Evolutionary conservation across 1,140 invertebrate genomes (phyloP).

Genomic region (Tenebrio molitor): DNA sequence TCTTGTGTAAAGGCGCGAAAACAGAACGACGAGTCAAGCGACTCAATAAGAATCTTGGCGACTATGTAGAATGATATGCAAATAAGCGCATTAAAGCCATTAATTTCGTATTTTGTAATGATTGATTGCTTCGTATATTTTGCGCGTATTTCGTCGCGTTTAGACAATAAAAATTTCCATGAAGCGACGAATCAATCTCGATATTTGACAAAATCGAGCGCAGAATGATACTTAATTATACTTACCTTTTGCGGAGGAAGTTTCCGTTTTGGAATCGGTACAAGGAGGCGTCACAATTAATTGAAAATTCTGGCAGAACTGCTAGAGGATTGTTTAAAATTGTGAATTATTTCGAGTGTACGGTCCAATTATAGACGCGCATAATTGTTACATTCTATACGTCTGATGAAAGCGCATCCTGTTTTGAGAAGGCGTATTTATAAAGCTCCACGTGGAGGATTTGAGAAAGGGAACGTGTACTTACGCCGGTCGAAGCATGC

Average conservation of each 20-base stretch:
- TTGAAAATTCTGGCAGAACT: constrained; percentile 8
- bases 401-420: constrained; percentile 12
- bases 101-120: constrained; percentile 35
- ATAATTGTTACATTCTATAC: constrained; percentile 1
- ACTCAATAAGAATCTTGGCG: constrained; percentile 32
- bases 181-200: constrained; percentile 12
- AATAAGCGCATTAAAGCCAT: constrained; percentile 34
- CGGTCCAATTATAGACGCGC: constrained; percentile 26
- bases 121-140: constrained; percentile 21
- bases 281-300: constrained; percentile 20
- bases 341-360: too few relatives aligned
- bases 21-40: constrained; percentile 27
- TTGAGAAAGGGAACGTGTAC: constrained; percentile 28
- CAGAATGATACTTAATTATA: constrained; percentile 6
- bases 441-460: constrained; percentile 10
- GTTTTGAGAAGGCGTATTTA: constrained; percentile 17
- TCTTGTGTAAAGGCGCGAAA: constrained; percentile 11
- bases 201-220: not conserved
- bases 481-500: constrained; percentile 51
- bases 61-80: constrained; percentile 23
- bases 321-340: too few relatives aligned
- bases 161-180: constrained; percentile 35
- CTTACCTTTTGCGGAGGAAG: constrained; percentile 13
- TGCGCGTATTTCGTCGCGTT: constrained; percentile 16
- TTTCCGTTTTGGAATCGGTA: not conserved